phyloP scores from a whole-genome alignment of 2,888 invertebrate species.

The Lasioglossum malachurum region DNA sequence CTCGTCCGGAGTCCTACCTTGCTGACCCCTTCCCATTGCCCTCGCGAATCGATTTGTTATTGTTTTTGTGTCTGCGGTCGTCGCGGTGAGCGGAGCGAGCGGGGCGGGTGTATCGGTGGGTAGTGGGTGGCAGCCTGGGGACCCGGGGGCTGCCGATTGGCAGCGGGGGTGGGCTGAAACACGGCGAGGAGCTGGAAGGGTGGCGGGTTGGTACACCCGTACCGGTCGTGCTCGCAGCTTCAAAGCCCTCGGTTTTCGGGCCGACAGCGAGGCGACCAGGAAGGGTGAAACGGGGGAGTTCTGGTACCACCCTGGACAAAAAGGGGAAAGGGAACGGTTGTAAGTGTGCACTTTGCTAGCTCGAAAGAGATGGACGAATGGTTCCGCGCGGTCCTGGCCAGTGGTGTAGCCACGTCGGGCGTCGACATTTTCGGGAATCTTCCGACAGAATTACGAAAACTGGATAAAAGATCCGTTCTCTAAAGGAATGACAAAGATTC shows the following conservation, averaged over 20 bases:
- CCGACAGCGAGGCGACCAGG: conserved; percentile 70
- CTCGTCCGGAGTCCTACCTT: conserved; percentile 68
- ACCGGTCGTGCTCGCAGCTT: conserved; percentile 59
- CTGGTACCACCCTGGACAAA: conserved; percentile 45
- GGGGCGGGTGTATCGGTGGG: conserved; percentile 66
- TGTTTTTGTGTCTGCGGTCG: conserved; percentile 84
- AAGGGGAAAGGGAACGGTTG: conserved; percentile 51
- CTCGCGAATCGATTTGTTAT: conserved; percentile 84
- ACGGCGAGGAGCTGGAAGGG: conserved; percentile 23
- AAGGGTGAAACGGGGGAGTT: conserved; percentile 46
- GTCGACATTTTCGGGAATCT: not conserved
- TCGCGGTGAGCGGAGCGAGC: conserved; percentile 74
- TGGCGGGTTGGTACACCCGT: conserved; percentile 29
- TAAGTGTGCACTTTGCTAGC: conserved; percentile 56
- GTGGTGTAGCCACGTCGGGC: conserved; percentile 54
- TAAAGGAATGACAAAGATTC: not conserved
- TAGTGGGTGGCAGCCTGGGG: conserved; percentile 58
- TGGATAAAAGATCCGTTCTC: not conserved
- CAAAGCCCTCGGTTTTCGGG: conserved; percentile 73
- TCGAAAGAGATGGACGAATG: conserved; percentile 61
- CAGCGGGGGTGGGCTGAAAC: conserved; percentile 9
- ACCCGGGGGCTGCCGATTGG: conserved; percentile 30
- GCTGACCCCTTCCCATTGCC: conserved; percentile 79
- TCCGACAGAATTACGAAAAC: not conserved
- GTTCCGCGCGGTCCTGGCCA: conserved; percentile 62